Conservation (phyloP, 2,888 invertebrate genomes). For the Cephus pygmeus region DNA sequence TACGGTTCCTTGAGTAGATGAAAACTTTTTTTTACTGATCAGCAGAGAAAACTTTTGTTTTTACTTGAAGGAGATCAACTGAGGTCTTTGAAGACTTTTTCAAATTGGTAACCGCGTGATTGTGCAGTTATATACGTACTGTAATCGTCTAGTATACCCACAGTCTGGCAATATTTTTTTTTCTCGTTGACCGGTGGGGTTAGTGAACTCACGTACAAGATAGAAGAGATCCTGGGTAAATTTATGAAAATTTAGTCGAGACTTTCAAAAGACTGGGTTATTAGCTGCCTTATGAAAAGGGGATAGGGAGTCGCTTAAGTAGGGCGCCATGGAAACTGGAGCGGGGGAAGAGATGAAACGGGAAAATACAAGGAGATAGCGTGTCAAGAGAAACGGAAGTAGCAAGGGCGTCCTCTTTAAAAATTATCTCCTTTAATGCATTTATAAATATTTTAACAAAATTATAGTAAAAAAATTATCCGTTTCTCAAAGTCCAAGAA, state of each 20-base stretch:
- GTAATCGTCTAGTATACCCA: neutral
- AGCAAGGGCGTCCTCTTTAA: slow-evolving; percentile 7
- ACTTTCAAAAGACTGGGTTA: slow-evolving; percentile 19
- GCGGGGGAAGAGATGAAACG: slow-evolving; percentile 2
- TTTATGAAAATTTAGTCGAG: slow-evolving; percentile 24
- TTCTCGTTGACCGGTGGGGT: neutral
- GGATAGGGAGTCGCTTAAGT: slow-evolving; percentile 15
- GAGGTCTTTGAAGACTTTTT: neutral
- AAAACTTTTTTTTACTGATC: neutral
- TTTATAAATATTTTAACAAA: neutral
- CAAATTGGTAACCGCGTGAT: neutral
- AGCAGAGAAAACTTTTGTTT: neutral
- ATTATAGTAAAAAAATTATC: too few relatives aligned
- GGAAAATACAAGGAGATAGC: slow-evolving; percentile 16
- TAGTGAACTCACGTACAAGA: neutral
- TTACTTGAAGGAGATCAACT: neutral
- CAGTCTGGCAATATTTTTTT: neutral
- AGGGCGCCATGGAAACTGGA: neutral
- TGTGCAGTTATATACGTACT: neutral
- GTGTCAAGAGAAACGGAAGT: slow-evolving; percentile 16
- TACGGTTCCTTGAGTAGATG: neutral
- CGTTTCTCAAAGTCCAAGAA: too few relatives aligned
- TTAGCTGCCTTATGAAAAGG: slow-evolving; percentile 18
- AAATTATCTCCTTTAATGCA: neutral
- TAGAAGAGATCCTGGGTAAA: neutral